Conservation (phyloP, 2,113 vertebrate genomes). For the Paramisgurnus dabryanus region DNA sequence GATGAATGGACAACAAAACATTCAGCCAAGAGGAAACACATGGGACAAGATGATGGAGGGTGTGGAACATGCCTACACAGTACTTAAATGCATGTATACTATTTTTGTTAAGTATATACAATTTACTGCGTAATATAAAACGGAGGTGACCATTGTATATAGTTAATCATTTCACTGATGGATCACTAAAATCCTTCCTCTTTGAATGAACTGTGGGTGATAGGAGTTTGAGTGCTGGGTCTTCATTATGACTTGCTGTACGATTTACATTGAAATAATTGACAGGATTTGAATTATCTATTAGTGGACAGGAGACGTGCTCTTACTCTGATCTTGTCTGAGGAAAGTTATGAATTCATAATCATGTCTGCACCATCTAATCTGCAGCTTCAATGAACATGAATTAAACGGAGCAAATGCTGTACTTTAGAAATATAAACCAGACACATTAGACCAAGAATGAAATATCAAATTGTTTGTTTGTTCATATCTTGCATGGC, state of each 20-base stretch:
- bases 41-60: neutral
- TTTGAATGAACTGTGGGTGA: no score
- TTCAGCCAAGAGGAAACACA: slow-evolving; percentile 16
- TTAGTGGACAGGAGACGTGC: neutral
- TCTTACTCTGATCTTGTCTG: neutral
- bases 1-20: slow-evolving; percentile 28
- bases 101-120: no score
- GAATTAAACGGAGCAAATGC: neutral
- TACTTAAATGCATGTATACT: no score
- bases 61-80: neutral
- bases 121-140: no score
- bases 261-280: neutral
- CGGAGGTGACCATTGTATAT: no score
- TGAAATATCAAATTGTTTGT: neutral
- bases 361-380: neutral
- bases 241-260: neutral
- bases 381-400: neutral
- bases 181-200: neutral
- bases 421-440: neutral
- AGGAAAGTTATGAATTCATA: slow-evolving; percentile 4
- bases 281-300: neutral
- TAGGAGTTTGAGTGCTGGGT: no score
- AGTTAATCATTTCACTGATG: neutral
- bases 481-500: no score
- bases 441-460: neutral